Evolutionary conservation across 2,113 vertebrate species (phyloP), one percentile per base, ranked within the genome.

Genomic region (Pipa parva): DNA sequence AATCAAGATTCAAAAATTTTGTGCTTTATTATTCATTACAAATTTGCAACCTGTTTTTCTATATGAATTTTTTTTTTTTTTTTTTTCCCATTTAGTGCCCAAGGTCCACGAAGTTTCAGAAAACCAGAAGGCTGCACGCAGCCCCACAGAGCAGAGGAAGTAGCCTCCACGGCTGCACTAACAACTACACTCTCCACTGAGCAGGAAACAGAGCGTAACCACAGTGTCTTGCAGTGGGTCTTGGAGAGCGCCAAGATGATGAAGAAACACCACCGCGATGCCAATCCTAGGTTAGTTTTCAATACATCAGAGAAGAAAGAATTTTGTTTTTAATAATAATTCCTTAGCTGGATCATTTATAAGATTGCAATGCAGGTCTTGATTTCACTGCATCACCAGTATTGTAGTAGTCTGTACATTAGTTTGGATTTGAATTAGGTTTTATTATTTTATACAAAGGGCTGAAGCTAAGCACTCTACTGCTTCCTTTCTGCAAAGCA

Each of bases 181-280:
- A 70, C 66, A 1, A 70, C 58, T 1, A 57, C 66, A 31, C 66
- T 70, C 28, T 61, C 66, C 9, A 2, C 48, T 29, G 66, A 70
- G 26, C 66, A 70, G 29, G 66, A 70, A 54, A 45, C 54, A 13
- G 66, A 70, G 50, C 57, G 66, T 15, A 70, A 46, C 48, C 58
- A 70, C 9, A 70, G 66, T 70, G 66, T 70, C 25, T 45, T 70
- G 20, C 66, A 70, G n/a, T 70, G 66, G 66, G 66, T 70, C 24
- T n/a, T 70, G 6, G 66, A 70, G 1, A 70, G 66, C 18, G 58
- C 66, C 11, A 70, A 70, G 36, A 7, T 70, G 57, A 70, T 70
- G 66, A 70, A 70, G 24, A 70, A 70, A n/a, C 66, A 70, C 39
- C n/a, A 70, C 26, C 66, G 66, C 13, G 66, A 70, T 45, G 17